Evolutionary conservation across 2,888 invertebrate genomes (phyloP).

Genomic region (Eupithecia centaureata): DNA sequence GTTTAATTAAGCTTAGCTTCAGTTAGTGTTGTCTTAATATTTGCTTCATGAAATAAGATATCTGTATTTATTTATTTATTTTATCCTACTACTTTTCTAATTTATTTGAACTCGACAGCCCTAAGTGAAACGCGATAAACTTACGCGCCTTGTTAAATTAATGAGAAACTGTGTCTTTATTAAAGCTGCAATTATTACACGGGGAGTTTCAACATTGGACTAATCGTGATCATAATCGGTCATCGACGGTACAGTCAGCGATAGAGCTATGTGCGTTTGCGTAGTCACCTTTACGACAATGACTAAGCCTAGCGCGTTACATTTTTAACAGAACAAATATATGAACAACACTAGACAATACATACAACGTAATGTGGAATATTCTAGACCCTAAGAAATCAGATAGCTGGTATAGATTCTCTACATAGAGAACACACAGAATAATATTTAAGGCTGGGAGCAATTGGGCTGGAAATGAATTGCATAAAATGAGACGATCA

Average conservation of each 20-base stretch:
- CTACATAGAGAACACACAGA: no score
- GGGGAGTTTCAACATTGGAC: conserved; percentile 29
- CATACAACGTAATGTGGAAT: no score
- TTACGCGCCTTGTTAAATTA: conserved; percentile 26
- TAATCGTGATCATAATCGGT: conserved; percentile 30
- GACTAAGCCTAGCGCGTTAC: no score
- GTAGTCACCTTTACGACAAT: neutral
- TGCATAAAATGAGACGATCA: no score
- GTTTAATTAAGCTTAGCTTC: neutral
- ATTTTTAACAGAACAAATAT: no score
- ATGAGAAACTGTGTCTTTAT: conserved; percentile 32
- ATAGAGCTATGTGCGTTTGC: neutral
- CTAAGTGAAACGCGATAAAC: conserved; percentile 3
- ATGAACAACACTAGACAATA: no score
- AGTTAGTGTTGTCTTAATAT: neutral
- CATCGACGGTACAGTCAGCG: conserved; percentile 18
- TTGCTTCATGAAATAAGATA: no score
- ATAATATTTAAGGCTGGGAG: no score
- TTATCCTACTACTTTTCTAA: neutral
- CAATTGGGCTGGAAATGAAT: no score
- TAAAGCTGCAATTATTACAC: conserved; percentile 33
- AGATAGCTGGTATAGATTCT: no score
- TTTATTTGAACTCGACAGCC: neutral
- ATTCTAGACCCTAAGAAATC: no score
- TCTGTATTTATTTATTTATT: no score